A percentile compares a stretch with the other conserved stretches of the same genome.
These are phyloP conservation scores for Syngnathus rostellatus DNA, from an alignment of 2,797 vertebrate genomes.

Conservation along the genomic window DNA sequence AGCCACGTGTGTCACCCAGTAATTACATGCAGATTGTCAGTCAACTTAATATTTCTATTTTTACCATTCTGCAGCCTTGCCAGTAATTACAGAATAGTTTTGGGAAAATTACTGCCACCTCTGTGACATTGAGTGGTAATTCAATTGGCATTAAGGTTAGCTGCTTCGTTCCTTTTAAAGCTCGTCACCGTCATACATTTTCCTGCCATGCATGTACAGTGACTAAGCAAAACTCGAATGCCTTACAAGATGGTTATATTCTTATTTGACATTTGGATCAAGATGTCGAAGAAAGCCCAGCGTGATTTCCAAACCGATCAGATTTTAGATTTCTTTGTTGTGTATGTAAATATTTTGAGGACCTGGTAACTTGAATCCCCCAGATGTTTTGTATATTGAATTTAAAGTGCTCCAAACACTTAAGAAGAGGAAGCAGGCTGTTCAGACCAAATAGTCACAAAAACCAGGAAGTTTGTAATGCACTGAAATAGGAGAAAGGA, in stretches of 20 bases:
- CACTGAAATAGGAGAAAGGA: conserved; percentile 19
- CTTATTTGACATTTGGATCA: no score
- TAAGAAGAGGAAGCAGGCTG: conserved; percentile 18
- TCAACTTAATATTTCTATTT: neutral
- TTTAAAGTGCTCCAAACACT: conserved; percentile 27
- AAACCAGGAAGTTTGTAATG: conserved; percentile 16
- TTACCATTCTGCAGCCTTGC: neutral
- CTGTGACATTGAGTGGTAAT: neutral
- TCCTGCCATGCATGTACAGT: no score
- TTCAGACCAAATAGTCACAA: conserved; percentile 14
- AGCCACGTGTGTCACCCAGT: neutral
- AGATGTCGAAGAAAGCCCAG: no score
- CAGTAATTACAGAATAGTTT: neutral
- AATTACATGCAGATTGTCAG: neutral
- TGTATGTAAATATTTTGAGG: conserved; percentile 7
- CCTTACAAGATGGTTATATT: no score
- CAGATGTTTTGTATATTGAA: conserved; percentile 17
- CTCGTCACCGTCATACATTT: neutral
- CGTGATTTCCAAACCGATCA: no score
- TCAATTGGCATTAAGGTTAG: neutral
- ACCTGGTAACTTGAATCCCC: conserved; percentile 18
- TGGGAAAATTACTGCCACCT: neutral
- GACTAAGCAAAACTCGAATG: no score
- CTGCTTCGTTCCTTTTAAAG: neutral
- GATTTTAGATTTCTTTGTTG: no score